These are phyloP conservation scores for Grallaria varia DNA, from an alignment of 2,113 vertebrate species.

Conservation along the genomic window DNA sequence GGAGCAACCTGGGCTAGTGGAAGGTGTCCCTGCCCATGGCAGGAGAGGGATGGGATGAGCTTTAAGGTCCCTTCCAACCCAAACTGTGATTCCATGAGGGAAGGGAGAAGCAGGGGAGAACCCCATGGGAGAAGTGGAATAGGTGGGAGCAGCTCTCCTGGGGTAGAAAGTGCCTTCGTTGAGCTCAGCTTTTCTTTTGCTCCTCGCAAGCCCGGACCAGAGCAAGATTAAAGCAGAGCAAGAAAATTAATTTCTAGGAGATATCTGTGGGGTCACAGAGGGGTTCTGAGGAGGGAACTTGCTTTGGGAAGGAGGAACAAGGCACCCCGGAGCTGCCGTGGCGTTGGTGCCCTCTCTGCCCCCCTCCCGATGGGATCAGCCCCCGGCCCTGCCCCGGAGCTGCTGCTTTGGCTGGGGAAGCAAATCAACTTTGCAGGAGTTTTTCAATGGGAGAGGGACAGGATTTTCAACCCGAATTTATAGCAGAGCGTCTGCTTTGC, in stretches of 20 bases:
- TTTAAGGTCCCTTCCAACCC: neutral
- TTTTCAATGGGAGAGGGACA: neutral
- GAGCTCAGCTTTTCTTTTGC: neutral
- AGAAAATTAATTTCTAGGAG: conserved; percentile 1
- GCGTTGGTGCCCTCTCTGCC: neutral
- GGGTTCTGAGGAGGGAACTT: neutral
- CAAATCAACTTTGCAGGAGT: neutral
- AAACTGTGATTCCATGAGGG: neutral
- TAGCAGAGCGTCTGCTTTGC: neutral
- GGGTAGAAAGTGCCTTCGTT: neutral
- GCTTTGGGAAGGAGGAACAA: neutral
- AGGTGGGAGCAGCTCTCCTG: neutral
- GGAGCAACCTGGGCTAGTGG: neutral
- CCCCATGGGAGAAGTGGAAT: neutral
- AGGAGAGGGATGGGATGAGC: neutral
- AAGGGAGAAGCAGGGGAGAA: neutral
- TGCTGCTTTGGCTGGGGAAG: neutral
- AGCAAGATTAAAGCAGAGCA: neutral
- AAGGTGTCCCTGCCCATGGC: neutral
- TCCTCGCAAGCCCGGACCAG: neutral
- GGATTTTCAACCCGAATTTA: neutral
- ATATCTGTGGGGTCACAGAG: neutral
- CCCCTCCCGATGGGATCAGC: neutral
- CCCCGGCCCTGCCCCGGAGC: neutral
- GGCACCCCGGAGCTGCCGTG: neutral